Evolutionary conservation across 1,140 invertebrate species (phyloP).

Genomic region (Pseudomyrmex cubaensis): DNA sequence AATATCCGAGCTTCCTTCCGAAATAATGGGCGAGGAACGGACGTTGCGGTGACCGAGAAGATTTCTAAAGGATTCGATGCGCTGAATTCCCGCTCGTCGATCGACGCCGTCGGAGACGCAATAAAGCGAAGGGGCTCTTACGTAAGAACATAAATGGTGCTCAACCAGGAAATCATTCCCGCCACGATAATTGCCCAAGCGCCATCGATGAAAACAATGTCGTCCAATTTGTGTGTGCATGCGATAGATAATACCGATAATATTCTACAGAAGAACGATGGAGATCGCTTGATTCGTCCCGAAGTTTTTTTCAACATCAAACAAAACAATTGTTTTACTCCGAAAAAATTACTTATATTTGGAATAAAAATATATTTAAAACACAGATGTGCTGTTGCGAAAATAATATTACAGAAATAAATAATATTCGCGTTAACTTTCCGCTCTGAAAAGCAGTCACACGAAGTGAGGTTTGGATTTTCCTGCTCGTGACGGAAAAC

Average conservation of each 20-base stretch:
- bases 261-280: neutral
- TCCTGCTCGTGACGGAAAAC: neutral
- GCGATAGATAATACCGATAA: neutral
- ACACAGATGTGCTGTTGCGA: too few relatives aligned
- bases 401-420: neutral
- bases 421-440: neutral
- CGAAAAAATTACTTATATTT: neutral
- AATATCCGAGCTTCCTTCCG: constrained; percentile 55
- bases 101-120: constrained; percentile 41
- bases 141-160: constrained; percentile 58
- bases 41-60: neutral
- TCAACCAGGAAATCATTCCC: constrained; percentile 25
- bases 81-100: constrained; percentile 26
- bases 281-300: neutral
- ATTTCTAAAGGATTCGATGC: constrained; percentile 58
- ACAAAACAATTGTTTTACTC: too few relatives aligned
- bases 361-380: neutral
- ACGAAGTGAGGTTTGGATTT: neutral
- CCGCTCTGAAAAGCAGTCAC: neutral
- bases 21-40: constrained; percentile 55
- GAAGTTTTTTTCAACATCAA: too few relatives aligned
- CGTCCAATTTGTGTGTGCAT: neutral
- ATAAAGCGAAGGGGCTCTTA: constrained; percentile 50
- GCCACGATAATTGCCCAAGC: neutral
- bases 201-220: neutral